These are phyloP conservation scores for Castor canadensis DNA, from an alignment of 2,113 vertebrate species.

Conservation along the genomic window DNA sequence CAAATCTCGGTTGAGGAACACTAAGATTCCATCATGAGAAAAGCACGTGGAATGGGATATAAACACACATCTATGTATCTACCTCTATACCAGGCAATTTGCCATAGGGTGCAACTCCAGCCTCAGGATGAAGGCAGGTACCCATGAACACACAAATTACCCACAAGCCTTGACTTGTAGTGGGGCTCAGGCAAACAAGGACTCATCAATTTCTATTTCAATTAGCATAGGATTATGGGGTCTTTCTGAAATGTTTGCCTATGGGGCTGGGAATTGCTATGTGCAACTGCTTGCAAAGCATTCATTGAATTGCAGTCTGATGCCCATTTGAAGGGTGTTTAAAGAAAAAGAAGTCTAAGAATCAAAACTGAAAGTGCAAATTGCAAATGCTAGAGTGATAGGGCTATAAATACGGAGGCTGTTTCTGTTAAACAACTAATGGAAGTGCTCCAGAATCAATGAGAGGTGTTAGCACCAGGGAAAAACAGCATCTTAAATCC, in stretches of 20 bases:
- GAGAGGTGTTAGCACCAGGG: slow-evolving; percentile 55
- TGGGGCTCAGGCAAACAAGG: background rate
- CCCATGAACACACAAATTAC: background rate
- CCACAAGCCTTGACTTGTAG: background rate
- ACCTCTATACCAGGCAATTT: background rate
- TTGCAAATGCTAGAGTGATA: slow-evolving; percentile 66
- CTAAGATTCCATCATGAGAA: background rate
- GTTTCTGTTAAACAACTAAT: slow-evolving; percentile 72
- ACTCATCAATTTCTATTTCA: slow-evolving; percentile 23
- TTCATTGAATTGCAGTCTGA: slow-evolving; percentile 59
- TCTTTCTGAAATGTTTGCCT: background rate
- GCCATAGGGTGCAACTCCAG: background rate
- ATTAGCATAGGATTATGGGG: background rate
- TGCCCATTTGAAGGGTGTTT: slow-evolving; percentile 63
- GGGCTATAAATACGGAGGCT: slow-evolving; percentile 59
- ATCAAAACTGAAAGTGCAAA: slow-evolving; percentile 75
- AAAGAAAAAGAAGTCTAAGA: slow-evolving; percentile 60
- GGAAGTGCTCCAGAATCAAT: slow-evolving; percentile 71
- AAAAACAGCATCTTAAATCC: slow-evolving; percentile 32
- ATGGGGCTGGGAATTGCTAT: background rate
- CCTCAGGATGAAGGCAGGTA: background rate
- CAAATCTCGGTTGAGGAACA: background rate
- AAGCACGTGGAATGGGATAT: background rate
- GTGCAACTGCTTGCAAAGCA: background rate
- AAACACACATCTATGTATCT: background rate